Base-by-base conservation (phyloP, 2,888 invertebrate species). In the Idaea straminata region DNA sequence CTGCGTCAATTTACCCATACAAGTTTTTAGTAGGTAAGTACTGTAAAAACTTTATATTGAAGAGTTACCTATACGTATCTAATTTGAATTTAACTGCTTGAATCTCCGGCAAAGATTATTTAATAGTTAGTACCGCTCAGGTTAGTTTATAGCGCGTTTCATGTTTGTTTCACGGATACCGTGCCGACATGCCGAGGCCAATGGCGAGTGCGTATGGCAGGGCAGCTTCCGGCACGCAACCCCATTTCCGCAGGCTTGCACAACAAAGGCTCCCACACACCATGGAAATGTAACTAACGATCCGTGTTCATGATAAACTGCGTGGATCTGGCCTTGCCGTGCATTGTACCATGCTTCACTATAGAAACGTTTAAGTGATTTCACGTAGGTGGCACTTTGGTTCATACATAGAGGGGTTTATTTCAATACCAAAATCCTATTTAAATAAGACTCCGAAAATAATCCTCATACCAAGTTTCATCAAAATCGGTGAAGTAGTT, bases 151-250 rank as follows among this genome's bases (percentile, higher is more conserved):
- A 47, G 2, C 10, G 47, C 47, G 47, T 47, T 47, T 47, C 47
- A 13, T 47, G 47, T 47, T 47, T 3, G 47, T 47, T 47, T 47
- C 47, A 47, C 47, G 47, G 47, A 47, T 47, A 47, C 7, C 47
- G 47, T 47, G 13, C 59, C 36, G 10, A 47, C 16, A 13, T 15
- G 15, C 59, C 57, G 64, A 64, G 61, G 61, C 63, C 62, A 61
- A 61, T 61, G 47, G 35, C 47, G 47, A 47, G 47, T 47, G 47
- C 70, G 74, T 76, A 78, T 76, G 66, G 72, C 66, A 70, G 67
- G 73, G 64, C 72, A 74, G 72, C 74, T 81, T 78, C 80, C 79
- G 77, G 72, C 74, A 74, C 68, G 67, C 71, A 68, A 70, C 65
- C 57, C 63, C 66, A 64, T 73, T 75, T 74, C 78, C 75, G 74